These are phyloP conservation scores for Eilema sororculum DNA, from an alignment of 2,888 invertebrate species.

Conservation along the genomic window DNA sequence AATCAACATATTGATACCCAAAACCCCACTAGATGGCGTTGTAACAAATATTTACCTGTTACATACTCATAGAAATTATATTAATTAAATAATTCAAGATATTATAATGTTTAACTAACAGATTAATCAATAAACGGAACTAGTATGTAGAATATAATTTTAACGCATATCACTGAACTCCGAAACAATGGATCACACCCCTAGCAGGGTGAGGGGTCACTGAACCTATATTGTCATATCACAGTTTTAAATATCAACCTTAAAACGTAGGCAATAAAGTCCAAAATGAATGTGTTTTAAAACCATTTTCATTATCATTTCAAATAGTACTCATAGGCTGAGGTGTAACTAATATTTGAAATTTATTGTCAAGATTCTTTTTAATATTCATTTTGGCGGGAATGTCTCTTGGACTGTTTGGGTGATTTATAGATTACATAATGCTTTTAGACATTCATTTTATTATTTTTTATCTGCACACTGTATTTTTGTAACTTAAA, in stretches of 20 bases:
- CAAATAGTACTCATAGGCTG: constrained; percentile 48
- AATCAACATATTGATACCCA: too few species aligned
- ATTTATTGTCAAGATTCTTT: constrained; percentile 55
- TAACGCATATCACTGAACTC: constrained; percentile 63
- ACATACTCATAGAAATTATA: not conserved
- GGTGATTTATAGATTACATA: constrained; percentile 36
- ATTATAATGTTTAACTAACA: constrained; percentile 19
- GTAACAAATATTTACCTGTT: not conserved
- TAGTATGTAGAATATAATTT: constrained; percentile 51
- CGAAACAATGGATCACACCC: constrained; percentile 72
- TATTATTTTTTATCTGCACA: not conserved
- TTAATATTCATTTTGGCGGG: constrained; percentile 37
- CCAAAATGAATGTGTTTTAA: constrained; percentile 21
- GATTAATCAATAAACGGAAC: constrained; percentile 39
- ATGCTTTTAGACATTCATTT: constrained; percentile 12
- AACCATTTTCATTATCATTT: constrained; percentile 59
- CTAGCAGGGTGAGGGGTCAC: constrained; percentile 63
- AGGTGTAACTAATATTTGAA: constrained; percentile 62
- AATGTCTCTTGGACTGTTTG: constrained; percentile 30
- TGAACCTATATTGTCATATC: constrained; percentile 49
- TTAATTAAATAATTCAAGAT: constrained; percentile 8
- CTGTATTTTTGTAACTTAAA: not conserved
- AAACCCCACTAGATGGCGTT: too few species aligned
- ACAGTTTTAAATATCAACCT: constrained; percentile 32
- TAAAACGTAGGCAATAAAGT: constrained; percentile 23